Evolutionary conservation across 1,140 invertebrate species (phyloP).

Genomic region (Frieseomelitta varia): DNA sequence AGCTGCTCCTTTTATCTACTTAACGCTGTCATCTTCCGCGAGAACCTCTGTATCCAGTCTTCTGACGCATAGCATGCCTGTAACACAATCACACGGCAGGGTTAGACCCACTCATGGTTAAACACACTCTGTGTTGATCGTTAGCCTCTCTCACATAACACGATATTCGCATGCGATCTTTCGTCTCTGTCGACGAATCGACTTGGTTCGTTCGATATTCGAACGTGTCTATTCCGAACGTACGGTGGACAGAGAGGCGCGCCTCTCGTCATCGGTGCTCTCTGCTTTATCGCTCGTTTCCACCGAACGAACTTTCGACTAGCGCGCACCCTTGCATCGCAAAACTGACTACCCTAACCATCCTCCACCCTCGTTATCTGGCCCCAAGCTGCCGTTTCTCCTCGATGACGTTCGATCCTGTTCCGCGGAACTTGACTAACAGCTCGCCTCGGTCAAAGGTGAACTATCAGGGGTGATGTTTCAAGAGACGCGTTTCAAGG

Average conservation of each 20-base stretch:
- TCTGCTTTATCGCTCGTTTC: slow-evolving; percentile 66
- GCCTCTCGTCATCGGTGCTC: slow-evolving; percentile 4
- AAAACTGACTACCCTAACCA: slow-evolving; percentile 39
- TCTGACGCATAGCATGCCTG: slow-evolving; percentile 70
- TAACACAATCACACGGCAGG: slow-evolving; percentile 27
- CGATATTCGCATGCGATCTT: background rate
- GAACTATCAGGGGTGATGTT: background rate
- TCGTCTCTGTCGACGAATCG: background rate
- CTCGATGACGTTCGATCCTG: slow-evolving; percentile 49
- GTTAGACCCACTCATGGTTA: too few relatives aligned
- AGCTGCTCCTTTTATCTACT: slow-evolving; percentile 71
- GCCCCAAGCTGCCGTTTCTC: slow-evolving; percentile 49
- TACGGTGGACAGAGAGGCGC: slow-evolving; percentile 5
- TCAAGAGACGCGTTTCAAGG: background rate
- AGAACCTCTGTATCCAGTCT: slow-evolving; percentile 66
- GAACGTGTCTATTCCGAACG: background rate
- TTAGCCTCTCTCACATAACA: background rate
- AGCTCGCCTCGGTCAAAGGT: slow-evolving; percentile 31
- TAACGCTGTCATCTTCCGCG: slow-evolving; percentile 73
- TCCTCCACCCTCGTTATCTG: slow-evolving; percentile 37
- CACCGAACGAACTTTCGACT: slow-evolving; percentile 66
- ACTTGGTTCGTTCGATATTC: background rate
- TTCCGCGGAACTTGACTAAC: slow-evolving; percentile 50
- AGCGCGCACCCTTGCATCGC: slow-evolving; percentile 37
- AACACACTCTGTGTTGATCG: slow-evolving; percentile 14